These are phyloP conservation scores for Peromyscus attwateri DNA, from an alignment of 2,797 vertebrate genomes.

Conservation along the genomic window DNA sequence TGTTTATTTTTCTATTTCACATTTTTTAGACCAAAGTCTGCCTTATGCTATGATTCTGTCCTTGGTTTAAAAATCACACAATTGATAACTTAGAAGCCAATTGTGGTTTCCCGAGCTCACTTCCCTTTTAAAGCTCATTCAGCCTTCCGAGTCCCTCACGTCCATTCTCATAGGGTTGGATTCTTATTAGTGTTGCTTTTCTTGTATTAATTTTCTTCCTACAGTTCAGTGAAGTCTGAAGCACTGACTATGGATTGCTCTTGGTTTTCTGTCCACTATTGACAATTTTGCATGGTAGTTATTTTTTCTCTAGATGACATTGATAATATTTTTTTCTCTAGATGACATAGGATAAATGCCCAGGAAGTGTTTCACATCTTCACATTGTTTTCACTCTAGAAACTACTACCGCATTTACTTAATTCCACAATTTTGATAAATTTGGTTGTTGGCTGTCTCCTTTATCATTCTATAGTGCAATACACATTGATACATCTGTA, in stretches of 20 bases:
- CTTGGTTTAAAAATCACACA: not conserved
- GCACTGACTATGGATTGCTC: not conserved
- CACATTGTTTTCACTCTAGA: slow-evolving; percentile 13
- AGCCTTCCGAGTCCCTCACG: not conserved
- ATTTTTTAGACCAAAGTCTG: not conserved
- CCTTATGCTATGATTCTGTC: not conserved
- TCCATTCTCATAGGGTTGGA: not conserved
- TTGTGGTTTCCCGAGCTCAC: not conserved
- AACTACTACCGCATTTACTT: slow-evolving; percentile 26
- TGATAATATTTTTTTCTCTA: slow-evolving; percentile 15
- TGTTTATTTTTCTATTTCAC: slow-evolving; percentile 13
- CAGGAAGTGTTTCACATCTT: not conserved
- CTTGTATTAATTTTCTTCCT: slow-evolving; percentile 56
- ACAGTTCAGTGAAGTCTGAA: slow-evolving; percentile 24
- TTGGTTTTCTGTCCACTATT: slow-evolving; percentile 30
- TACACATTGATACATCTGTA: not conserved
- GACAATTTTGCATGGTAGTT: slow-evolving; percentile 5
- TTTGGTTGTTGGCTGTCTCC: not conserved
- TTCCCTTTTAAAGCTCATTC: not conserved
- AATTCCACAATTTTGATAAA: slow-evolving; percentile 6
- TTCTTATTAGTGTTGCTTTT: slow-evolving; percentile 22
- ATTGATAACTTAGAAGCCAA: not conserved
- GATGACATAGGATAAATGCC: not conserved
- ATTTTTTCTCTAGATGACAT: not conserved
- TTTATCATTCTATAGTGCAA: not conserved